Percentiles rank a stretch among this genome's conserved stretches.
Conservation (phyloP, 37 sponge, comb jelly and placozoan genomes). For the Mnemiopsis leidyi region DNA sequence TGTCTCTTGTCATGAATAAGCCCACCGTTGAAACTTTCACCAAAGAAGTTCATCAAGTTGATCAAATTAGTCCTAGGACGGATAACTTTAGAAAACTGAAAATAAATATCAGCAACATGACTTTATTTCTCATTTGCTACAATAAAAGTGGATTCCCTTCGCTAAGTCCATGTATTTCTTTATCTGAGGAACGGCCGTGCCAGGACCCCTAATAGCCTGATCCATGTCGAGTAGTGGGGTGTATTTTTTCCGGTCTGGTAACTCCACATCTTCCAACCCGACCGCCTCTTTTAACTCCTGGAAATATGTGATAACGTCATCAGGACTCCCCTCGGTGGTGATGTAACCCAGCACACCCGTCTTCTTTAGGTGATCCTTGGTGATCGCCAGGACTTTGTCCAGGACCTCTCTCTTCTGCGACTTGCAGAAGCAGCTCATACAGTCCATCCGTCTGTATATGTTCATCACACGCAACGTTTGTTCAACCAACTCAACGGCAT, state of each 20-base stretch:
- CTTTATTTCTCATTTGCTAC: no score
- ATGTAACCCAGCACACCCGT: not conserved
- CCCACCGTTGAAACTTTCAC: no score
- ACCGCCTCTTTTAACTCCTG: not conserved
- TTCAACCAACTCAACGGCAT: not conserved
- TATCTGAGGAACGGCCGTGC: no score
- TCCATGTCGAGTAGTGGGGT: not conserved
- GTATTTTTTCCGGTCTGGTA: not conserved
- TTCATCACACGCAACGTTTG: not conserved
- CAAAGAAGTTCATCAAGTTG: no score
- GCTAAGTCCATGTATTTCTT: no score
- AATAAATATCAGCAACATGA: no score
- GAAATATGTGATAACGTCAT: not conserved
- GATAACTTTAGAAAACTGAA: no score
- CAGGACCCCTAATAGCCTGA: not conserved
- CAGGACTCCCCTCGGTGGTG: not conserved
- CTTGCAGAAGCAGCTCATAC: not conserved
- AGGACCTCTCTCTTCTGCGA: not conserved
- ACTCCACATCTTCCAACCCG: not conserved
- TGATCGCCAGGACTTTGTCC: not conserved
- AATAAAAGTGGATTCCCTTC: no score
- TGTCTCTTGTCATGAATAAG: no score
- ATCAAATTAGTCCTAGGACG: no score
- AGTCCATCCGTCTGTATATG: not conserved
- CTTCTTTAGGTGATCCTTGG: constrained; percentile 9